A percentile compares a stretch with the other conserved stretches of the same genome.
phyloP scores from a whole-genome alignment of 1,140 invertebrate species.

The Leptinotarsa defecta region DNA sequence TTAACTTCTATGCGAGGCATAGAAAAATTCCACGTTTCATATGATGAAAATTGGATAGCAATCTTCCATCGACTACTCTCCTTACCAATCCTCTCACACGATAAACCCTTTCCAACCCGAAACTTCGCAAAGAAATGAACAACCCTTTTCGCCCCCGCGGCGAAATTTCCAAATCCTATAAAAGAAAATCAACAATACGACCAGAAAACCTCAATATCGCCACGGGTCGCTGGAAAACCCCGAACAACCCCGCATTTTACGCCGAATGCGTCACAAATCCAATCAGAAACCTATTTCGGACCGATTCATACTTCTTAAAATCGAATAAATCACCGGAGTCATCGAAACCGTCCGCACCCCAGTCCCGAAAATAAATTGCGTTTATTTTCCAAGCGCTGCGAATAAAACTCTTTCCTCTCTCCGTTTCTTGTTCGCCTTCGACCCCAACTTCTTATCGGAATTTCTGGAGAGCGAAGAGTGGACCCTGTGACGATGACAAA shows the following conservation, averaged over 20 bases:
- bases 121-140: no score
- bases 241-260: neutral
- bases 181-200: no score
- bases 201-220: neutral
- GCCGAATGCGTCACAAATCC: neutral
- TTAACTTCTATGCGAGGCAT: no score
- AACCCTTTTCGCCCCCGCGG: no score
- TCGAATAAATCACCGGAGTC: slow-evolving; percentile 10
- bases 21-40: no score
- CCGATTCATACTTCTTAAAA: slow-evolving; percentile 17
- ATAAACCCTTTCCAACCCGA: no score
- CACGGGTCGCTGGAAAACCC: neutral
- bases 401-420: slow-evolving; percentile 4
- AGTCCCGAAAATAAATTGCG: slow-evolving; percentile 21
- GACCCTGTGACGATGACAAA: slow-evolving; percentile 18
- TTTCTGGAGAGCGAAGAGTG: slow-evolving; percentile 2
- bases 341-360: neutral
- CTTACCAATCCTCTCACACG: no score
- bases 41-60: no score
- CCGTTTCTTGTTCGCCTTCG: neutral
- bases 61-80: no score
- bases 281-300: slow-evolving; percentile 6
- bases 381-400: slow-evolving; percentile 22
- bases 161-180: no score
- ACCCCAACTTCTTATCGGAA: slow-evolving; percentile 7